Base-by-base conservation (phyloP, 2,888 invertebrate species). In the Spodoptera exigua region DNA sequence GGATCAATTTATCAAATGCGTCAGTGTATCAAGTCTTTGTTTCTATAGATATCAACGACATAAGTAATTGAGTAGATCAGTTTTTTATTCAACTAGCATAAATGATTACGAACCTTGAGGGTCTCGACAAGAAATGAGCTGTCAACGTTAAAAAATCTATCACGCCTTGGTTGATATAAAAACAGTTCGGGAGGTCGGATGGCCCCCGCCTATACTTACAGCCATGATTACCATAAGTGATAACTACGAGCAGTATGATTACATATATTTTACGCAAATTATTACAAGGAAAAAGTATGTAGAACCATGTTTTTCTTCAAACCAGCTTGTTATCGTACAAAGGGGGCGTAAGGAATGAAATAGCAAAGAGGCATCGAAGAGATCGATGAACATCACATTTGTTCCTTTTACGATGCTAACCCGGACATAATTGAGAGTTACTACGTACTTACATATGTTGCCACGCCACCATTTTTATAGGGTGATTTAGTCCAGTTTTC, bases 141-240 rank as follows among this genome's bases (percentile, higher is more conserved):
- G 55, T 52, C 58, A 51, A 48, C 17, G 21, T 11, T 11, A 49
- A 58, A 65, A 68, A 69, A 58, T 62, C 36, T 57, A 62, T 45
- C 61, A 69, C 49, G 51, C 46, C 52, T 57, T 65, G 45, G 27
- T 48, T 44, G 14, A 41, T 44, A 43, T 34, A 67, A 63, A 76
- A 73, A 61, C 48, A 40, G 41, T 36, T 57, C 16, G 46, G 44
- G 36, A 51, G 58, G 59, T 66, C 45, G 14, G 40, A 18, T 71
- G 36, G 35, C 48, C 48, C 43, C 43, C 34, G 40, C 40, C 57
- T 53, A 40, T 58, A 58, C 46, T 53, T 53, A 52, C n/a, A 36
- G 13, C n/a, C 32, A 14, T 47, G 49, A 70, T 72, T 70, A 74
- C 43, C 75, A 74, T 70, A 57, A 46, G 46, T 61, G 47, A 54